Evolutionary conservation across 2,888 invertebrate species (phyloP).

Genomic region (Leuctra nigra): DNA sequence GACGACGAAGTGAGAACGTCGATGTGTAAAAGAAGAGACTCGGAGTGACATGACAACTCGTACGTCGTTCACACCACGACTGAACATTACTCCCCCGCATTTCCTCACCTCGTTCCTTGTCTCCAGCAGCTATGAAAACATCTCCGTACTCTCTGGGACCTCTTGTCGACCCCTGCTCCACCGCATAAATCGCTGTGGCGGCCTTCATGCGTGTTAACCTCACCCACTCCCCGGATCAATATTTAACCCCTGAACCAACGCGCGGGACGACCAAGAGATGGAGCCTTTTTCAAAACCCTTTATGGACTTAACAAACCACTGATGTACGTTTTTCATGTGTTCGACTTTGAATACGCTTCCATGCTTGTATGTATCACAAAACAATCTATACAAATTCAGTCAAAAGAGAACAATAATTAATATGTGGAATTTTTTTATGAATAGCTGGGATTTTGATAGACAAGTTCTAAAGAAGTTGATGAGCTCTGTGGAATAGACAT

Average conservation of each 20-base stretch:
- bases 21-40: no score
- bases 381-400: no score
- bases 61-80: no score
- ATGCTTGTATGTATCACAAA: neutral
- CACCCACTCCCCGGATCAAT: neutral
- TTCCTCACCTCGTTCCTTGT: no score
- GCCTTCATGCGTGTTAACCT: constrained; percentile 1
- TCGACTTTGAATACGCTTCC: neutral
- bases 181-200: constrained; percentile 5
- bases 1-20: no score
- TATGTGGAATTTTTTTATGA: no score
- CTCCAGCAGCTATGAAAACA: neutral
- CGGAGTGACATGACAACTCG: no score
- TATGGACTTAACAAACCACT: neutral
- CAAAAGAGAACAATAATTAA: no score
- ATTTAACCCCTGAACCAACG: neutral
- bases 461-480: no score
- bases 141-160: neutral
- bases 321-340: neutral
- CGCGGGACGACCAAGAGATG: neutral
- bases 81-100: no score
- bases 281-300: neutral
- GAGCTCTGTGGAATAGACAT: no score
- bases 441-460: no score
- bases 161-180: neutral